Percentiles rank a stretch among this genome's conserved stretches.
Conservation (phyloP, 2,113 vertebrate genomes). For the Sialia sialis region DNA sequence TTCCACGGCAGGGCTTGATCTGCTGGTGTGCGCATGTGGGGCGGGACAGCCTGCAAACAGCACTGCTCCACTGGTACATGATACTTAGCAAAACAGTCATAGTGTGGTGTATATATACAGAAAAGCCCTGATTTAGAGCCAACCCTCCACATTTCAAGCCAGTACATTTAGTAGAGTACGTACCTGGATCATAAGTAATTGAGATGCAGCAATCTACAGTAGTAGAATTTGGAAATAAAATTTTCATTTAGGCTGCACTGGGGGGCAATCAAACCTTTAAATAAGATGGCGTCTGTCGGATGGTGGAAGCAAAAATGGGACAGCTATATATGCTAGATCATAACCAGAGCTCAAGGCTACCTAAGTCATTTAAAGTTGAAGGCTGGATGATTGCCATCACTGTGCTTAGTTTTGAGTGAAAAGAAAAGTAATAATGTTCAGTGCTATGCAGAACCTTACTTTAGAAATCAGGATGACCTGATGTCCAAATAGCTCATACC, state of each 20-base stretch:
- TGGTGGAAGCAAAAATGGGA: neutral
- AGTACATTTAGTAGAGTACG: neutral
- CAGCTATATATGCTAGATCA: neutral
- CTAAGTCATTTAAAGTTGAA: neutral
- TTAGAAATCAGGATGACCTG: neutral
- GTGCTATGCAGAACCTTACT: neutral
- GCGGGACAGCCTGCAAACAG: neutral
- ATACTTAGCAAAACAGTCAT: neutral
- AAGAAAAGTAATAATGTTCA: neutral
- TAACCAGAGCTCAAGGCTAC: neutral
- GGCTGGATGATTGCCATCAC: neutral
- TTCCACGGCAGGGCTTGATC: neutral
- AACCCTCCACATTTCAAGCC: neutral
- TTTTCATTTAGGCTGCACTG: neutral
- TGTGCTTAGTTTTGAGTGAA: neutral
- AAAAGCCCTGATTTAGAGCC: neutral
- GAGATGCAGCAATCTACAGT: neutral
- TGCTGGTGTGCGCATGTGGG: rapidly evolving
- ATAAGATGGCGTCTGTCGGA: neutral
- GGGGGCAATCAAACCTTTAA: neutral
- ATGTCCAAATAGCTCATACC: neutral
- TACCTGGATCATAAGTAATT: neutral
- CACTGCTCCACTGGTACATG: neutral
- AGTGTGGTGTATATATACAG: neutral
- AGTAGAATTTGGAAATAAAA: neutral